phyloP scores from a whole-genome alignment of 2,888 invertebrate species.

The Strigamia transsilvanica region DNA sequence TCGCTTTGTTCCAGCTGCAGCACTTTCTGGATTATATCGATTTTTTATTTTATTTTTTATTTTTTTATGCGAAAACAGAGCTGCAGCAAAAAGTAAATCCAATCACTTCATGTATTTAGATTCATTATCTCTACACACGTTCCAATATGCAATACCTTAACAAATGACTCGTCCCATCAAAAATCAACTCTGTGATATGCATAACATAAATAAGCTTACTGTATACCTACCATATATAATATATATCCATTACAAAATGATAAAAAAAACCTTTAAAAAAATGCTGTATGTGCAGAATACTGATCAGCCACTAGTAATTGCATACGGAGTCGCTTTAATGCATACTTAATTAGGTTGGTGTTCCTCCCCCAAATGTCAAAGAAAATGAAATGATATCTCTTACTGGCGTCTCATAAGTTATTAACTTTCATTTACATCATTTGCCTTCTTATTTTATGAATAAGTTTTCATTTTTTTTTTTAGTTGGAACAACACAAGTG shows the following conservation, averaged over 20 bases:
- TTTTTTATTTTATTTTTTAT: background rate
- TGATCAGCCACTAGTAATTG: background rate
- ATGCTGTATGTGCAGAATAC: background rate
- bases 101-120: background rate
- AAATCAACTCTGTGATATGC: too few species aligned
- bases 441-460: background rate
- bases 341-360: conserved; percentile 34
- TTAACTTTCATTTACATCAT: background rate
- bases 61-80: background rate
- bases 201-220: too few species aligned
- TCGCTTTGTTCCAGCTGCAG: background rate
- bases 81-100: background rate
- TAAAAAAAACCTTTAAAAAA: background rate
- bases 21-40: background rate
- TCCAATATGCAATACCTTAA: too few species aligned
- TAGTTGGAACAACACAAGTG: conserved; percentile 25
- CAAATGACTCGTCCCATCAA: too few species aligned
- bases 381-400: background rate
- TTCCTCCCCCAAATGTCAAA: background rate
- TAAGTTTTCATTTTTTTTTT: background rate
- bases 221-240: too few species aligned
- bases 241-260: background rate
- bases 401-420: background rate
- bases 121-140: too few species aligned
- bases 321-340: background rate